Percentiles rank a stretch among this genome's conserved stretches.
Evolutionary conservation across 2,888 invertebrate species (phyloP).

Genomic region (Scaptomyza reducta): DNA sequence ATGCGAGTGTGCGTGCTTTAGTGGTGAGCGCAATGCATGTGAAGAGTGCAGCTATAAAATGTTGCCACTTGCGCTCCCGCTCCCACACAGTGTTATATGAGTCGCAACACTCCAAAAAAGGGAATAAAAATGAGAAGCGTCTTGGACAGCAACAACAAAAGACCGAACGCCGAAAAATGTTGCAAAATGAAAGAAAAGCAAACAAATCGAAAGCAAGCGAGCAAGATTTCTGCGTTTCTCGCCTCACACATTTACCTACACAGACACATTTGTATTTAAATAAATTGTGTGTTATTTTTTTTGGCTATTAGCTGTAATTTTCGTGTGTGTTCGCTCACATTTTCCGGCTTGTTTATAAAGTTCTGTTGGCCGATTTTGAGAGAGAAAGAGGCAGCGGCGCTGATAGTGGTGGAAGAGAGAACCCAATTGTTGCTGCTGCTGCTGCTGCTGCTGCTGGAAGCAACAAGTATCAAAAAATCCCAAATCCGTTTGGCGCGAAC

Average conservation of each 20-base stretch:
- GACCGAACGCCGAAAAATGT: slow-evolving; percentile 74
- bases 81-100: slow-evolving; percentile 82
- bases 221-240: slow-evolving; percentile 61
- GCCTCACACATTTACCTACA: slow-evolving; percentile 32
- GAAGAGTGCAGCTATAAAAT: slow-evolving; percentile 76
- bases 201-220: slow-evolving; percentile 63
- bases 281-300: slow-evolving; percentile 56
- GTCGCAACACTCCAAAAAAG: slow-evolving; percentile 84
- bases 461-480: slow-evolving; percentile 62
- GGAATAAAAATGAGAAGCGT: slow-evolving; percentile 83
- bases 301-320: slow-evolving; percentile 50
- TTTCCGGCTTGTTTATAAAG: slow-evolving; percentile 73
- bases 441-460: slow-evolving; percentile 47
- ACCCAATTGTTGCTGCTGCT: slow-evolving; percentile 65
- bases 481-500: slow-evolving; percentile 5
- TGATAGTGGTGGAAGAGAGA: slow-evolving; percentile 27
- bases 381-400: slow-evolving; percentile 11
- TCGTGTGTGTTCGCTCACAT: slow-evolving; percentile 41
- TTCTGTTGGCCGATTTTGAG: slow-evolving; percentile 18
- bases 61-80: slow-evolving; percentile 60
- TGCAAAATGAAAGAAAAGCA: slow-evolving; percentile 73
- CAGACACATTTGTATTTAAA: slow-evolving; percentile 48
- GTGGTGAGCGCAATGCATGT: slow-evolving; percentile 67
- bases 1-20: slow-evolving; percentile 34
- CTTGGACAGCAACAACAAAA: slow-evolving; percentile 50